Evolutionary conservation across 2,797 vertebrate species (phyloP).

Genomic region (Sphenodon punctatus): DNA sequence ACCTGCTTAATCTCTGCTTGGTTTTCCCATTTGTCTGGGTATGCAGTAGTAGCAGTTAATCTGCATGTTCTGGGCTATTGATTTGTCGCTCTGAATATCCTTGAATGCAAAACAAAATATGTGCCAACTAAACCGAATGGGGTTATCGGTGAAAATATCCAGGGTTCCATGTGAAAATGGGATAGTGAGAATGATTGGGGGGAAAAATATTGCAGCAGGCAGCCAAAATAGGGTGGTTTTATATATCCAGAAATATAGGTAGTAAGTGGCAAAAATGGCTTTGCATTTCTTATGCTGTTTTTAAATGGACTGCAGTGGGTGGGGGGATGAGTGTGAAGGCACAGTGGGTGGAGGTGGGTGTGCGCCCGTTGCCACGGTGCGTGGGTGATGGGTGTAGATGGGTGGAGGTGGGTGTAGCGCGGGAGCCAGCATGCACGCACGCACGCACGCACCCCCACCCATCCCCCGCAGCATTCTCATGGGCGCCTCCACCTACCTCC

Average conservation of each 20-base stretch:
- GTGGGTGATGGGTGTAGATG: no score
- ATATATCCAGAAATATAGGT: slow-evolving; percentile 18
- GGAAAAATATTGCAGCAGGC: slow-evolving; percentile 30
- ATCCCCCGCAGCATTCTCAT: no score
- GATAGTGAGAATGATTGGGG: slow-evolving; percentile 30
- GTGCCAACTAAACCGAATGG: background rate
- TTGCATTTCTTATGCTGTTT: no score
- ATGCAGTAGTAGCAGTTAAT: background rate
- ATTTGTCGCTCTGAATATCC: background rate
- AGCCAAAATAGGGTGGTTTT: slow-evolving; percentile 12
- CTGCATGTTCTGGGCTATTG: background rate
- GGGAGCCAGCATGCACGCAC: no score
- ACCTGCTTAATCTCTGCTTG: background rate
- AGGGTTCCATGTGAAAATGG: slow-evolving; percentile 20
- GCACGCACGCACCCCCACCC: no score
- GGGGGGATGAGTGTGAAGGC: no score
- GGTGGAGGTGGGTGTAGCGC: no score
- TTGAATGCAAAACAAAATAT: background rate
- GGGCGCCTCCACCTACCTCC: no score
- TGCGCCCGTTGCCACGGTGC: no score
- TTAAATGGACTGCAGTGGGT: no score
- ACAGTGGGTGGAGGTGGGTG: no score
- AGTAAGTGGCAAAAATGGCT: slow-evolving; percentile 39
- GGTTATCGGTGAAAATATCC: no score
- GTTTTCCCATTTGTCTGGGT: background rate